Percentiles rank a stretch among this genome's conserved stretches.
phyloP scores from a whole-genome alignment of 92 coral and sea anemone genomes.

The Isaurus tuberculatus region DNA sequence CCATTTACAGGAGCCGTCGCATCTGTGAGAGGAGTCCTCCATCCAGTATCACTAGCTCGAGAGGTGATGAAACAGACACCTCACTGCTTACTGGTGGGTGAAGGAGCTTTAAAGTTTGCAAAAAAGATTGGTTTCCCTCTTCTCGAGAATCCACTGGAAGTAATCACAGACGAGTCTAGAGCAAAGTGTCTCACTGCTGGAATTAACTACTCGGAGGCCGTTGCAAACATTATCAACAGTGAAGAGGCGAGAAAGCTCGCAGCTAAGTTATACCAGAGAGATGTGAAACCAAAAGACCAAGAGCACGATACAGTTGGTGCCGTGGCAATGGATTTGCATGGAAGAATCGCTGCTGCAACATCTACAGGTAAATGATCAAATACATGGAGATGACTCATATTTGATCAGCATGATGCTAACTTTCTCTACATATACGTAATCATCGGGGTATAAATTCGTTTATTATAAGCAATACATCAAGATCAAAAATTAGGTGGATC shows the following conservation, averaged over 20 bases:
- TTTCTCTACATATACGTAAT: no score
- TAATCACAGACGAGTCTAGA: constrained; percentile 61
- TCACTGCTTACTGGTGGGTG: constrained; percentile 84
- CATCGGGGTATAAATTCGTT: no score
- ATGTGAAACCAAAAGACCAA: constrained; percentile 13
- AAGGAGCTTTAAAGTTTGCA: constrained; percentile 89
- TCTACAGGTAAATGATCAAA: constrained; percentile 98
- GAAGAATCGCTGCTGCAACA: constrained; percentile 84
- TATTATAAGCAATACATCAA: no score
- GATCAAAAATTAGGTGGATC: no score
- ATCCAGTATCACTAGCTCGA: constrained; percentile 91
- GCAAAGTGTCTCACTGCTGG: constrained; percentile 27
- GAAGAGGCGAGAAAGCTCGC: constrained; percentile 10
- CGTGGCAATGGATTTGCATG: constrained; percentile 92
- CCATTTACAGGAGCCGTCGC: constrained; percentile 81
- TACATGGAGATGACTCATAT: no score
- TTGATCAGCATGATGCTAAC: no score
- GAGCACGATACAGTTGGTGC: constrained; percentile 96
- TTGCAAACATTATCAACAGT: not conserved
- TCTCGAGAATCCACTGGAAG: constrained; percentile 67
- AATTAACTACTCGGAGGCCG: not conserved
- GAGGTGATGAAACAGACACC: constrained; percentile 87
- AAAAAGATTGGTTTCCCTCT: constrained; percentile 70
- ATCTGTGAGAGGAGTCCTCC: constrained; percentile 72
- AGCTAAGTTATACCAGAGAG: constrained; percentile 15